Conservation (phyloP, 2,888 invertebrate genomes). For the Andrena chrysosceles region DNA sequence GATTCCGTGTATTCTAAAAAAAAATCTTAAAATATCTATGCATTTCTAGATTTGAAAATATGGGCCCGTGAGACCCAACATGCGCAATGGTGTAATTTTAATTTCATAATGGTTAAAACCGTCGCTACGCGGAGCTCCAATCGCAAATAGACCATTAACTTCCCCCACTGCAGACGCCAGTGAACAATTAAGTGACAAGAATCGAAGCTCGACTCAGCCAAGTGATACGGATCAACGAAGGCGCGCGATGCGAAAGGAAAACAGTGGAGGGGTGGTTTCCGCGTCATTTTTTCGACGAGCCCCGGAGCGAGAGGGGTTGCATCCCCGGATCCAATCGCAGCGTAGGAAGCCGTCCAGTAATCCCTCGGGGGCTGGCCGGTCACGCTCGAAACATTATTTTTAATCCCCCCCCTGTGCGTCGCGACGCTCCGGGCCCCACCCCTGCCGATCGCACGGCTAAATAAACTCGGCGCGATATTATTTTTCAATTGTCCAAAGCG, state of each 20-base stretch:
- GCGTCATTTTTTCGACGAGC: not conserved
- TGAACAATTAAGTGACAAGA: not conserved
- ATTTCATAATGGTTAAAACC: too few relatives aligned
- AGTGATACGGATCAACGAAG: not conserved
- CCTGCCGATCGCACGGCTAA: conserved; percentile 73
- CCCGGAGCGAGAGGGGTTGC: conserved; percentile 34
- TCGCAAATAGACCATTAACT: too few relatives aligned
- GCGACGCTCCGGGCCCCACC: conserved; percentile 63
- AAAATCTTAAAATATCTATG: too few relatives aligned
- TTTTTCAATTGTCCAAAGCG: conserved; percentile 81
- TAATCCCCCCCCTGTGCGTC: conserved; percentile 79
- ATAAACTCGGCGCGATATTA: conserved; percentile 82
- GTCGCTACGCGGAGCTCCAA: too few relatives aligned
- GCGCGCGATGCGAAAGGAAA: conserved; percentile 47
- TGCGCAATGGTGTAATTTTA: too few relatives aligned
- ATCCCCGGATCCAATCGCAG: conserved; percentile 62
- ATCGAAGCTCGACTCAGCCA: not conserved
- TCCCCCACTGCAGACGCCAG: not conserved
- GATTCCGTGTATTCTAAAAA: too few relatives aligned
- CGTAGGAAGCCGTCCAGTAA: conserved; percentile 68
- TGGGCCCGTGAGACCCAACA: too few relatives aligned
- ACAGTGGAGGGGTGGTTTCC: conserved; percentile 30
- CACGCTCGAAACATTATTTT: conserved; percentile 84
- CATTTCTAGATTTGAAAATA: too few relatives aligned
- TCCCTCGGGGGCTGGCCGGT: conserved; percentile 79